Conservation (phyloP, 1,140 invertebrate species). For the Portunus trituberculatus region DNA sequence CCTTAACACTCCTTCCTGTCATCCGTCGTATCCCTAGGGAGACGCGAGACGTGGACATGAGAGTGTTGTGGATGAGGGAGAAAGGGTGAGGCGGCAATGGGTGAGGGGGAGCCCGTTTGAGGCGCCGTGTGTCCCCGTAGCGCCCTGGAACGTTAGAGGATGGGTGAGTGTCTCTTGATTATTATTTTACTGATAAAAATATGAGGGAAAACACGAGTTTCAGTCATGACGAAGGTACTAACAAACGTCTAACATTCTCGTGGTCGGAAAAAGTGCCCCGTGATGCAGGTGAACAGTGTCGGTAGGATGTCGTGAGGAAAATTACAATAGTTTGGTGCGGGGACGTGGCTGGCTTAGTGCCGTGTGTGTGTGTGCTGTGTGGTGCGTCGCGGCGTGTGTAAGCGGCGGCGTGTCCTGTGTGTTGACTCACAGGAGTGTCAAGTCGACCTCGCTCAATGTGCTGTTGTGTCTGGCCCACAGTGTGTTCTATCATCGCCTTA, state of each 20-base stretch:
- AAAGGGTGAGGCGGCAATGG: neutral
- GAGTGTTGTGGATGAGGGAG: neutral
- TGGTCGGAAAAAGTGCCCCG: conserved; percentile 69
- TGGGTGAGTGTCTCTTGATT: conserved; percentile 78
- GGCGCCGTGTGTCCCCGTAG: conserved; percentile 67
- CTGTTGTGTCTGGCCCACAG: neutral
- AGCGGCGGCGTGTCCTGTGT: conserved; percentile 37
- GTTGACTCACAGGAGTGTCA: neutral
- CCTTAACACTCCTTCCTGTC: neutral
- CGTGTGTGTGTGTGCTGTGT: conserved; percentile 52
- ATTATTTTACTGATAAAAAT: conserved; percentile 78
- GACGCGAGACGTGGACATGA: too few species aligned
- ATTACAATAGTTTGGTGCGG: conserved; percentile 50
- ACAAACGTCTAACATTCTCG: conserved; percentile 72
- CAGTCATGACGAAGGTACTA: conserved; percentile 68
- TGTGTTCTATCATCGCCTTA: neutral
- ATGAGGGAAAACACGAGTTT: conserved; percentile 77
- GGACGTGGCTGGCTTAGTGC: conserved; percentile 57
- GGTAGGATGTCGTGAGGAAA: conserved; percentile 54
- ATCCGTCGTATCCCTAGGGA: too few species aligned
- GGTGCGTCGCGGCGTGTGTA: conserved; percentile 64
- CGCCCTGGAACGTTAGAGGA: conserved; percentile 77
- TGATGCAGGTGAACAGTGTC: conserved; percentile 60
- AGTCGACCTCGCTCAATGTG: neutral
- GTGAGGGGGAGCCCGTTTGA: conserved; percentile 67